phyloP scores from a whole-genome alignment of 35 echinoderm and acorn worm species.

The Ophioderma brevispina region DNA sequence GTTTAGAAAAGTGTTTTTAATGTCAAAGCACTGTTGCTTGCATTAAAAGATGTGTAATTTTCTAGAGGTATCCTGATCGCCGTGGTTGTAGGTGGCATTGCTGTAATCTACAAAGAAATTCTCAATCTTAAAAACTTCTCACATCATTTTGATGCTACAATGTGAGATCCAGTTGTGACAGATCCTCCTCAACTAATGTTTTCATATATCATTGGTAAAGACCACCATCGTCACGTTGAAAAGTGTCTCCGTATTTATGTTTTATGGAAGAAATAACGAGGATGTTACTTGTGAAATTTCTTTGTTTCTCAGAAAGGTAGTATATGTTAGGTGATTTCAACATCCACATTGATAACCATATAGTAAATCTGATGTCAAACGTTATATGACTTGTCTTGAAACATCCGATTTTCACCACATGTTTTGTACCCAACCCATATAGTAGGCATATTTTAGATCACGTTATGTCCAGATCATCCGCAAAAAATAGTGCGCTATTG shows the following conservation, averaged over 20 bases:
- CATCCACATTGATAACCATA: not conserved
- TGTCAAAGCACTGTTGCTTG: too few species aligned
- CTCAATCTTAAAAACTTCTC: not conserved
- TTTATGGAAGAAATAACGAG: too few species aligned
- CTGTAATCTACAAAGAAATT: not conserved
- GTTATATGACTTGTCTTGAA: slow-evolving; percentile 7
- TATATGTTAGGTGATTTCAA: slow-evolving; percentile 2
- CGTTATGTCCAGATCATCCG: not conserved
- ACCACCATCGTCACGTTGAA: not conserved
- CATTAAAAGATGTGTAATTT: not conserved
- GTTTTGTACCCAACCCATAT: not conserved
- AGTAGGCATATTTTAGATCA: not conserved
- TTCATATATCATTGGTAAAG: slow-evolving; percentile 2
- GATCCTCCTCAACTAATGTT: not conserved
- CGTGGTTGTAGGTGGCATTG: not conserved
- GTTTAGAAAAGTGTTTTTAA: too few species aligned
- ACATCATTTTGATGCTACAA: not conserved
- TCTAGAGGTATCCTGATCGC: not conserved
- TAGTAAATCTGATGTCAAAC: not conserved
- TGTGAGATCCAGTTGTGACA: not conserved
- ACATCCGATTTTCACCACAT: not conserved
- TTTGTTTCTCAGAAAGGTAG: not conserved
- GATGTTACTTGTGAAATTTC: not conserved
- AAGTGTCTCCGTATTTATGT: not conserved
- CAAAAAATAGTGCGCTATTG: not conserved